phyloP scores from a whole-genome alignment of 2,888 invertebrate genomes.

The Stenolophus ochropezus region DNA sequence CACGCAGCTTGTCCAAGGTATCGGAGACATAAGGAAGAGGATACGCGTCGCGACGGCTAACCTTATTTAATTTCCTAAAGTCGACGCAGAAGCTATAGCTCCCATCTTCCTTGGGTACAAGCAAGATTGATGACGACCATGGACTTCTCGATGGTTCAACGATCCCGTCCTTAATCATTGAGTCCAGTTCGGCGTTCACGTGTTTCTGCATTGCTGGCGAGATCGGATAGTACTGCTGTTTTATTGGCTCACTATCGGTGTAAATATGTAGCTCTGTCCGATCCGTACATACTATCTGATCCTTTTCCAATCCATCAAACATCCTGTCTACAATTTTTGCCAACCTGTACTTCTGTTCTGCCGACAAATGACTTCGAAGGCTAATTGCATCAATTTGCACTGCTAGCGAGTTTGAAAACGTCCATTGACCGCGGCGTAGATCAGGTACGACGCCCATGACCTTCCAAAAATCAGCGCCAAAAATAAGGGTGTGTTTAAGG shows the following conservation, averaged over 20 bases:
- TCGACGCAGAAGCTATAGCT: constrained; percentile 66
- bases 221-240: constrained; percentile 59
- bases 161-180: constrained; percentile 65
- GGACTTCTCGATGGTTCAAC: constrained; percentile 65
- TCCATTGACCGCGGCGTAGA: not conserved
- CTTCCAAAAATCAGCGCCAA: not conserved
- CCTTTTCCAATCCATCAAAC: not conserved
- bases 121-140: constrained; percentile 66
- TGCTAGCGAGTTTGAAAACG: not conserved
- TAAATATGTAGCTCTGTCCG: not conserved
- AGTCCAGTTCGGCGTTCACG: constrained; percentile 64
- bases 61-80: constrained; percentile 65
- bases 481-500: not conserved
- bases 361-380: not conserved
- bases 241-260: constrained; percentile 28
- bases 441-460: not conserved
- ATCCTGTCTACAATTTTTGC: not conserved
- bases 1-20: constrained; percentile 64
- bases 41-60: constrained; percentile 64
- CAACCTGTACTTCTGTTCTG: not conserved
- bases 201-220: constrained; percentile 54
- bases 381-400: not conserved
- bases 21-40: constrained; percentile 63
- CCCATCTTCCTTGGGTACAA: constrained; percentile 64
- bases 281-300: not conserved